Base-by-base conservation (phyloP, 2,888 invertebrate genomes). In the Apamea crenata region DNA sequence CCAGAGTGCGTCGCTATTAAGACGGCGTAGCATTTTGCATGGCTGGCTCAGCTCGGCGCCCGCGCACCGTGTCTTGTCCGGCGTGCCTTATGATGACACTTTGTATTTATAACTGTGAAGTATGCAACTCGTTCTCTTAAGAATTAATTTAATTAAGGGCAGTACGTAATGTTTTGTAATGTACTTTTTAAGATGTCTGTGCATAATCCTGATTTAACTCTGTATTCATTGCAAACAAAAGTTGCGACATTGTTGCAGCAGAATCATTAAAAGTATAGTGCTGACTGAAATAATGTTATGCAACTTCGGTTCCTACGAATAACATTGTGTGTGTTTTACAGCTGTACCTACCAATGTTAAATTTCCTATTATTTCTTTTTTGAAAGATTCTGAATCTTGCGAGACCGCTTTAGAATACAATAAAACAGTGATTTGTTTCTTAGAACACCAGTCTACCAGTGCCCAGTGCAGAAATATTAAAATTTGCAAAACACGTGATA, bases 11-110 rank as follows among this genome's bases (percentile, higher is more conserved):
- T 72, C 86, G 88, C 89, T 91, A 92, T 92, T 91, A 90, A 85
- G 86, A 87, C 83, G 84, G 32, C 69, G n/a, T 87, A 91, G 88
- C 90, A 93, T 93, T 93, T 93, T 92, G 91, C 92, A 92, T 91
- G 91, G 88, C 88, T 86, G 85, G 81, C 89, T 90, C 88, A 81
- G 66, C 68, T 66, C 56, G 61, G 77, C 69, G 86, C 65, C 68
- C 32, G 76, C 86, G 88, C 81, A 84, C 85, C 88, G 81, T 89
- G 86, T 66, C 71, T 44, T 77, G 87, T 77, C 67, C 81, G 87
- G 81, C 87, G 88, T 89, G 85, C 87, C 88, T 90, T 87, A 82
- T 86, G 84, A 89, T 89, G 89, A 89, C 90, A 88, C 87, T 74
- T 50, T n/a, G 68, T 85, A 88, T 84, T 91, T 87, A 87, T 90